phyloP scores from a whole-genome alignment of 2,797 vertebrate species.

The Dallia pectoralis region DNA sequence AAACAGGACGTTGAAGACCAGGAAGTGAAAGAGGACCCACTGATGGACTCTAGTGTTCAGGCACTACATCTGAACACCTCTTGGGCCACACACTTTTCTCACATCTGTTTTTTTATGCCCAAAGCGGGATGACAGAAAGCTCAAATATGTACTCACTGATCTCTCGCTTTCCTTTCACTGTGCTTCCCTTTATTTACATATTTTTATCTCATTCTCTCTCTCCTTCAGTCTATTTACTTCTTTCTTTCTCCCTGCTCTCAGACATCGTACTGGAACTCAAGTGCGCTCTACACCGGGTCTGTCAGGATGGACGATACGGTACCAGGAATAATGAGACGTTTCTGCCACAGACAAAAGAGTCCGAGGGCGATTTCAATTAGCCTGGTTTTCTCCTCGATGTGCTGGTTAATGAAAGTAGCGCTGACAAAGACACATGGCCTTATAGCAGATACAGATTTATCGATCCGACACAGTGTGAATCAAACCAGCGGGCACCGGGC shows the following conservation, averaged over 20 bases:
- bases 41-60: slow-evolving; percentile 20
- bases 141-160: too few species aligned
- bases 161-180: not conserved
- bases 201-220: slow-evolving; percentile 9
- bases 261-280: too few species aligned
- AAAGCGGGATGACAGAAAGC: too few species aligned
- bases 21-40: slow-evolving; percentile 12
- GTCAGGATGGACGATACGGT: too few species aligned
- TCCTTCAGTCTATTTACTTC: not conserved
- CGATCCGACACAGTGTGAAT: slow-evolving; percentile 30
- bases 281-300: too few species aligned
- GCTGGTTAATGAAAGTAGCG: slow-evolving; percentile 53
- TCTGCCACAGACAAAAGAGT: too few species aligned
- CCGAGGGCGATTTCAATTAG: not conserved
- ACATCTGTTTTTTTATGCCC: too few species aligned
- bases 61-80: slow-evolving; percentile 4
- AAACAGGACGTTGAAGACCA: slow-evolving; percentile 42
- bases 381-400: slow-evolving; percentile 49
- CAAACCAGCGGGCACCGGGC: too few species aligned
- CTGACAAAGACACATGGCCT: slow-evolving; percentile 55
- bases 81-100: too few species aligned
- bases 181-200: not conserved
- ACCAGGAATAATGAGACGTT: too few species aligned
- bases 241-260: slow-evolving; percentile 1
- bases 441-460: slow-evolving; percentile 58